These are phyloP conservation scores for Corythornis madagascariensis DNA, from an alignment of 2,113 vertebrate species.

Conservation along the genomic window DNA sequence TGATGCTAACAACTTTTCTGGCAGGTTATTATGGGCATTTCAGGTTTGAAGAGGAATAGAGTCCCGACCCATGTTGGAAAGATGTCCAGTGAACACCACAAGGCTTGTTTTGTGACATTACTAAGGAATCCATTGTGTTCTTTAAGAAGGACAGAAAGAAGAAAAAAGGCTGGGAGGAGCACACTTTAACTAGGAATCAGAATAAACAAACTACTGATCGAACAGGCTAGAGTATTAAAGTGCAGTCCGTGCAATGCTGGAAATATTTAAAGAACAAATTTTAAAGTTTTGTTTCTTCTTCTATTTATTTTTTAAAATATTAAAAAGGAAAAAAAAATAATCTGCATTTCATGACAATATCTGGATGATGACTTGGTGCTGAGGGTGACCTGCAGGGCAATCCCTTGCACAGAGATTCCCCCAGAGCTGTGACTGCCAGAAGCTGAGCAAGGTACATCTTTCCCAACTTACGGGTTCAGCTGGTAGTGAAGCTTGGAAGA, in stretches of 20 bases:
- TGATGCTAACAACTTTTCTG: background rate
- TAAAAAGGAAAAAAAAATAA: slow-evolving; percentile 1
- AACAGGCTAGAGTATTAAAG: background rate
- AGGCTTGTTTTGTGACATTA: background rate
- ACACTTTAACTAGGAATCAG: slow-evolving; percentile 8
- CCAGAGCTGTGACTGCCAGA: background rate
- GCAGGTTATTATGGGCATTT: background rate
- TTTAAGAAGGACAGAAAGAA: background rate
- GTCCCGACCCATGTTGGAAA: background rate
- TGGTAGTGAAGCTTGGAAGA: background rate
- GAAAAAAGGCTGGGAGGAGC: background rate
- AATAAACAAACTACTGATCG: background rate
- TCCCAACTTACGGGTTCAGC: background rate
- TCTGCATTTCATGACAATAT: background rate
- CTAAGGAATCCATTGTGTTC: background rate
- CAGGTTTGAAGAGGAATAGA: background rate
- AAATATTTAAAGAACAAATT: slow-evolving; percentile 54
- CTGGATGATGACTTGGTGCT: background rate
- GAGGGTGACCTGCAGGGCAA: background rate
- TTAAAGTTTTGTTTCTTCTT: slow-evolving; percentile 52
- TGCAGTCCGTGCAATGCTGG: slow-evolving; percentile 26
- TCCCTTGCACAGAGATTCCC: background rate
- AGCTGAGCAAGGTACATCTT: background rate
- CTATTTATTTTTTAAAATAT: slow-evolving; percentile 69
- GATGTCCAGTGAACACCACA: background rate